Evolutionary conservation across 2,113 vertebrate genomes (phyloP).

Genomic region (Clinocottus analis): DNA sequence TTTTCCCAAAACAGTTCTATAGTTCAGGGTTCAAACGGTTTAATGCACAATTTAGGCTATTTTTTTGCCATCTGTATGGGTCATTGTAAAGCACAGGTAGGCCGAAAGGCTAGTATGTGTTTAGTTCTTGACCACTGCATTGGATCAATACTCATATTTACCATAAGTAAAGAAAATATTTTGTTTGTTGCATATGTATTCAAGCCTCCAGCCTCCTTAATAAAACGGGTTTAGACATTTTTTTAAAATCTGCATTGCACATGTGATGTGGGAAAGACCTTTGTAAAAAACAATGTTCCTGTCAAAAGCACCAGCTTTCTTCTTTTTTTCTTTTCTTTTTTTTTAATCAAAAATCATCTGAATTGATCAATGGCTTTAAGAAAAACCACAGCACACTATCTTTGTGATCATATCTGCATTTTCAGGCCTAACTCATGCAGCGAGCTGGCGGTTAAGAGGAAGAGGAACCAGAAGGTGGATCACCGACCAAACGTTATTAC

Average conservation of each 20-base stretch:
- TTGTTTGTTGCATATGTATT: background rate
- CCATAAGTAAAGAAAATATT: background rate
- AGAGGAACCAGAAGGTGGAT: background rate
- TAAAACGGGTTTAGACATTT: background rate
- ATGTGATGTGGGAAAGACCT: background rate
- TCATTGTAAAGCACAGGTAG: background rate
- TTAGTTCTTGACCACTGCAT: background rate
- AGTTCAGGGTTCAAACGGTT: background rate
- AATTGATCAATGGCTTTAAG: background rate
- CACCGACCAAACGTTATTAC: background rate
- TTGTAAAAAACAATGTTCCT: no score
- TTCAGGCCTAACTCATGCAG: constrained; percentile 2
- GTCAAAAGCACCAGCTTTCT: background rate
- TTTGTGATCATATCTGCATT: background rate
- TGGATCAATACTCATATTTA: background rate
- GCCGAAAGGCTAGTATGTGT: background rate
- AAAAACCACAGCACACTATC: background rate
- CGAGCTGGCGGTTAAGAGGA: constrained; percentile 4
- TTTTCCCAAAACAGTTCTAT: background rate
- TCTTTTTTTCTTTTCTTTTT: no score
- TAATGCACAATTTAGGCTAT: background rate
- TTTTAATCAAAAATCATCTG: no score
- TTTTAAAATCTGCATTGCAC: background rate
- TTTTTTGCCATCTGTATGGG: background rate
- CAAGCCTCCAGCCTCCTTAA: background rate